These are phyloP conservation scores for Quadriops clusia DNA, from an alignment of 2,888 invertebrate species.

Conservation along the genomic window DNA sequence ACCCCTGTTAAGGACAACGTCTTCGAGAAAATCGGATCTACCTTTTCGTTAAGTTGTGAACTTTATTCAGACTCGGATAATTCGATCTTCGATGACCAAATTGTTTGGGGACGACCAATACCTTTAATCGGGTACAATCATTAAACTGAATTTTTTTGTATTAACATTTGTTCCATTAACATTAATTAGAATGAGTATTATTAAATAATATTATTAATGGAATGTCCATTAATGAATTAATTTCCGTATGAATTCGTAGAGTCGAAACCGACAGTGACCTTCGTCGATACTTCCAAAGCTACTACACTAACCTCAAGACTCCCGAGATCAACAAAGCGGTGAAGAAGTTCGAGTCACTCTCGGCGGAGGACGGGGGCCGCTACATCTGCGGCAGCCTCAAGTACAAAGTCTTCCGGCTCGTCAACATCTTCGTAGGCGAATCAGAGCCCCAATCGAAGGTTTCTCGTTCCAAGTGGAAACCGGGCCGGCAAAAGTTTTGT, in stretches of 20 bases:
- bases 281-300: no score
- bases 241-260: no score
- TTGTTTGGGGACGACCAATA: conserved; percentile 26
- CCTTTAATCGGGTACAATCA: conserved; percentile 12
- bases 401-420: conserved; percentile 25
- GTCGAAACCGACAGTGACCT: no score
- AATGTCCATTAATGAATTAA: no score
- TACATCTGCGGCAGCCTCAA: conserved; percentile 32
- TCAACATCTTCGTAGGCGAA: conserved; percentile 26
- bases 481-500: conserved; percentile 19
- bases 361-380: conserved; percentile 26
- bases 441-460: conserved; percentile 1
- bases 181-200: no score
- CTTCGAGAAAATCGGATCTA: conserved; percentile 28
- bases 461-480: conserved; percentile 2
- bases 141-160: not conserved
- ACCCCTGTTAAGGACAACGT: conserved; percentile 24
- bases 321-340: conserved; percentile 27
- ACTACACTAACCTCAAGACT: no score
- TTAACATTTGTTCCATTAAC: not conserved
- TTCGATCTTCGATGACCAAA: conserved; percentile 26
- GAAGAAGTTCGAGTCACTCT: conserved; percentile 27
- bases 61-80: conserved; percentile 23
- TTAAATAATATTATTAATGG: no score
- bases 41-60: conserved; percentile 31